phyloP scores from a whole-genome alignment of 2,888 invertebrate species.

The Anorthoa munda region DNA sequence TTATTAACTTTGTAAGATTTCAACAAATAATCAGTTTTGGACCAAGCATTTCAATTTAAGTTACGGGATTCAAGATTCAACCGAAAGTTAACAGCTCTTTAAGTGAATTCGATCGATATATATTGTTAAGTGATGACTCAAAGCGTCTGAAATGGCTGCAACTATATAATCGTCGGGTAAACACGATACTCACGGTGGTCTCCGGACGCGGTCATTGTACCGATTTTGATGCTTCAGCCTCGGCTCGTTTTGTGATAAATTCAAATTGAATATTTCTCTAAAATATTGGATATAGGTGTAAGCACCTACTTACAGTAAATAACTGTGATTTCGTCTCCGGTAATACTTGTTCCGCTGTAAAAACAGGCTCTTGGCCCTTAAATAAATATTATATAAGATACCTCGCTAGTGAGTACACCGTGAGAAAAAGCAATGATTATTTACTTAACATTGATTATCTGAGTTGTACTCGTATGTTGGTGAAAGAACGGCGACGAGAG shows the following conservation, averaged over 20 bases:
- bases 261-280: constrained; percentile 68
- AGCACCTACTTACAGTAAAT: constrained; percentile 28
- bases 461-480: constrained; percentile 72
- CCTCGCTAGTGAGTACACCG: constrained; percentile 53
- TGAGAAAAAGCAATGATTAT: constrained; percentile 74
- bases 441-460: constrained; percentile 75
- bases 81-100: constrained; percentile 51
- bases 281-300: constrained; percentile 26
- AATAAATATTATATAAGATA: constrained; percentile 57
- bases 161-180: constrained; percentile 68
- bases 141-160: constrained; percentile 59
- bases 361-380: constrained; percentile 58
- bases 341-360: constrained; percentile 52
- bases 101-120: constrained; percentile 53
- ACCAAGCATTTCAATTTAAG: constrained; percentile 32
- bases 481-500: constrained; percentile 75
- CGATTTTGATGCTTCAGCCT: constrained; percentile 71
- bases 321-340: constrained; percentile 20
- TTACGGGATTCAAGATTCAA: constrained; percentile 34
- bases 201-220: constrained; percentile 74
- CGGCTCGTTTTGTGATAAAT: constrained; percentile 46
- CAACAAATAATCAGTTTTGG: constrained; percentile 17
- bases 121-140: constrained; percentile 60
- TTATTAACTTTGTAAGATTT: constrained; percentile 14
- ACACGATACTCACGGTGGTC: constrained; percentile 68